These are phyloP conservation scores for Alectoris magna DNA, from an alignment of 2,797 vertebrate genomes.

Conservation along the genomic window DNA sequence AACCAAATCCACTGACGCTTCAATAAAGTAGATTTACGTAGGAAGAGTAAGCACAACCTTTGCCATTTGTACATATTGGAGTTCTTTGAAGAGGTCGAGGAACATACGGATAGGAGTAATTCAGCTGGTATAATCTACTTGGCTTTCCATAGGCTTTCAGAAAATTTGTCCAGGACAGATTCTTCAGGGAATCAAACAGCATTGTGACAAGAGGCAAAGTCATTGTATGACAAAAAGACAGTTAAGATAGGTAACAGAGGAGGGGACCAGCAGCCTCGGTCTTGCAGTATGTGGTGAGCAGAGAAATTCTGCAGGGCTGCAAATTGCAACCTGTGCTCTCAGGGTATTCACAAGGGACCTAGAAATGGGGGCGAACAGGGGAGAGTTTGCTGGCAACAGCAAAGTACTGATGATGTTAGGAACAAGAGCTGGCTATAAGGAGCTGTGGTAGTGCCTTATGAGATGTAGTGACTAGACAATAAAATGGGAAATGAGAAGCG, in stretches of 20 bases:
- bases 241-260: not conserved
- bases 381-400: not conserved
- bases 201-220: not conserved
- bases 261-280: not conserved
- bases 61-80: not conserved
- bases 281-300: no score
- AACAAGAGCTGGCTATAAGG: not conserved
- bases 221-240: not conserved
- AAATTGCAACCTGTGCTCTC: not conserved
- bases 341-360: not conserved
- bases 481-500: not conserved
- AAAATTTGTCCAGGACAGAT: not conserved
- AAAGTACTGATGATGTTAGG: not conserved
- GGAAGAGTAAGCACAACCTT: not conserved
- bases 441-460: not conserved
- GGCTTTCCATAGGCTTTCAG: conserved; percentile 12
- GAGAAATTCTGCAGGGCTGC: not conserved
- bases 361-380: not conserved
- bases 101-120: not conserved
- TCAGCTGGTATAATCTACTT: not conserved
- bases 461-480: not conserved
- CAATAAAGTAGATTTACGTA: conserved; percentile 14
- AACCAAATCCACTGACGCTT: not conserved
- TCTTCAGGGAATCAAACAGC: not conserved
- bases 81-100: not conserved